Conservation (phyloP, 1,140 invertebrate genomes). For the Euura lappo region DNA sequence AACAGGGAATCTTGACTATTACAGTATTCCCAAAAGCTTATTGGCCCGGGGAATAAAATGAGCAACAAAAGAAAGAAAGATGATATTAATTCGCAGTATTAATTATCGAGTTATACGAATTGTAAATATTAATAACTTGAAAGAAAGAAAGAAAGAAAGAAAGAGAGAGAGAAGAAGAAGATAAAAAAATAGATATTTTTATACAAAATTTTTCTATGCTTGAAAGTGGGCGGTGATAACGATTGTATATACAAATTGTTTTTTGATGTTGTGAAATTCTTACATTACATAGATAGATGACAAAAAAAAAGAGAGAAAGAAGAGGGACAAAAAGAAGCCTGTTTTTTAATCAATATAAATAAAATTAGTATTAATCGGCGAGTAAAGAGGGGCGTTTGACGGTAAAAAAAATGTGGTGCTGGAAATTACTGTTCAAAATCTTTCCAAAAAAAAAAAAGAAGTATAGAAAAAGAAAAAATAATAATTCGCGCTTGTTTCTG, state of each 20-base stretch:
- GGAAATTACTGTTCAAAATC: conserved; percentile 3
- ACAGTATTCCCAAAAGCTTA: conserved; percentile 29
- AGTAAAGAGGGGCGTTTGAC: neutral
- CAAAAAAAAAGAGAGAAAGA: too few species aligned
- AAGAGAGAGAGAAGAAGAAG: conserved; percentile 33
- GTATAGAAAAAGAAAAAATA: neutral
- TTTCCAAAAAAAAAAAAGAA: conserved; percentile 3
- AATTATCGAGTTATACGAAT: conserved; percentile 49
- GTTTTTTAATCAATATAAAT: neutral
- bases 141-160: conserved; percentile 27
- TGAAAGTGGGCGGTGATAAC: conserved; percentile 20
- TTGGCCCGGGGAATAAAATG: conserved; percentile 38
- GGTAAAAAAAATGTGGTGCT: conserved; percentile 1
- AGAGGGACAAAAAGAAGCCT: neutral
- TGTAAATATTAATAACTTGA: conserved; percentile 43
- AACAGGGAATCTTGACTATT: conserved; percentile 14
- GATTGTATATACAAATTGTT: conserved; percentile 4
- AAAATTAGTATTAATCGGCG: neutral
- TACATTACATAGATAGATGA: conserved; percentile 3
- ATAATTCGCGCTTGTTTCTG: neutral
- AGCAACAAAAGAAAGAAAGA: conserved; percentile 28
- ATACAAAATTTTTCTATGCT: conserved; percentile 58
- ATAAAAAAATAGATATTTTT: conserved; percentile 50
- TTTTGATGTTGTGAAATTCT: conserved; percentile 7
- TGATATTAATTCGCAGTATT: conserved; percentile 58